Evolutionary conservation across 2,888 invertebrate genomes (phyloP), one percentile per base, ranked within the genome.

Genomic region (Pardosa pseudoannulata): DNA sequence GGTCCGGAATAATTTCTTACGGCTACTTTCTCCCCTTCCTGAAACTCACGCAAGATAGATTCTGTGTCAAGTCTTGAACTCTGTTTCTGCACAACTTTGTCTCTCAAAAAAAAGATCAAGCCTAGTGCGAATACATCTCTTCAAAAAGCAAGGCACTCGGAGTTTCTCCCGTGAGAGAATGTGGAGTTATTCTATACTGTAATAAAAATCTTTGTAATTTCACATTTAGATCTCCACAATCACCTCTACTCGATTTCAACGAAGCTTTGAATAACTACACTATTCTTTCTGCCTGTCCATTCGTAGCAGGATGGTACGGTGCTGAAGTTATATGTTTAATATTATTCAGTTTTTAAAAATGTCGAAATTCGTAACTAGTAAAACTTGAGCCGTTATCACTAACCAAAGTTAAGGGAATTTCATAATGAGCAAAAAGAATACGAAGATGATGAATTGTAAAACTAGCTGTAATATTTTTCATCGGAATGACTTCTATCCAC

Each of bases 1-100:
- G 73, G 73, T 73, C 73, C 73, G 73, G 73, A 73, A 73, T 73
- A 73, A 73, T 73, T 73, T 73, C 73, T 73, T 62, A 73, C 73
- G 62, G 62, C 73, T 73, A 73, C 73, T 73, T 73, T 73, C 73
- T 73, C 73, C 73, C 73, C 73, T 73, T 73, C 73, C 73, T 73
- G 73, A 73, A 73, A 73, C 73, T 73, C 73, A 62, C 73, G 62
- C 73, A 73, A 73, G 73, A 73, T 73, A 73, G 73, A 62, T 73
- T 73, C 73, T 73, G 62, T 73, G 73, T 73, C 73, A 73, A 73
- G 73, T 73, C 73, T 62, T n/a, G n/a, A n/a, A n/a, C n/a, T n/a
- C 72, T 36, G 36, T 36, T 36, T 36, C 36, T 36, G 36, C 5
- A 36, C 36, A 36, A 36, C 36, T 36, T 36, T 36, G 36, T 36